Conservation (phyloP, 2,113 vertebrate species). For the Callithrix jacchus region DNA sequence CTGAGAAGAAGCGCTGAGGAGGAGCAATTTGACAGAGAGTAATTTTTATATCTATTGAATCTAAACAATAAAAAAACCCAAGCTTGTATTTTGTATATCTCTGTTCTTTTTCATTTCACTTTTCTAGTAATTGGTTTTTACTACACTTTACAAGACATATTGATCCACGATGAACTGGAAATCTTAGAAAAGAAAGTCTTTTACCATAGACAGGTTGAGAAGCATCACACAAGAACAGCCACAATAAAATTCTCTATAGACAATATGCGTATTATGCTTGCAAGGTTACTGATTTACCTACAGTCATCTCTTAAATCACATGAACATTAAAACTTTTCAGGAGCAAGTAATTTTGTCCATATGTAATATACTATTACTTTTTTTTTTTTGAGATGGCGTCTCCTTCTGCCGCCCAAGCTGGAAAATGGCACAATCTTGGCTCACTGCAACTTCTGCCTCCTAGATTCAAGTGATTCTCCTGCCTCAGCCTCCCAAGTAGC, state of each 20-base stretch:
- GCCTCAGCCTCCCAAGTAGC: too few relatives aligned
- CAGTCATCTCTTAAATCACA: conserved; percentile 39
- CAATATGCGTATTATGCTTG: not conserved
- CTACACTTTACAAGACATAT: not conserved
- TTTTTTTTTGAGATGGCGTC: too few relatives aligned
- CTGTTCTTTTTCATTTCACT: conserved; percentile 9
- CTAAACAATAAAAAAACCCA: not conserved
- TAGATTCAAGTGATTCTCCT: too few relatives aligned
- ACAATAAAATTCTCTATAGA: not conserved
- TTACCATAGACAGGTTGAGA: not conserved
- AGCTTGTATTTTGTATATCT: not conserved
- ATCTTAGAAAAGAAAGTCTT: not conserved
- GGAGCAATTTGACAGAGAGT: not conserved
- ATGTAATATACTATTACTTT: not conserved
- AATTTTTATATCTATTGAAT: not conserved
- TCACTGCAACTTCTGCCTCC: too few relatives aligned
- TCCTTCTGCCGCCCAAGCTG: too few relatives aligned
- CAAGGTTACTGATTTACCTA: not conserved
- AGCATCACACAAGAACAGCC: too few relatives aligned
- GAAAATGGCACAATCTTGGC: too few relatives aligned
- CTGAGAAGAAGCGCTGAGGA: not conserved
- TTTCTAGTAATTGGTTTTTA: not conserved
- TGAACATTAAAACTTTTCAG: conserved; percentile 62
- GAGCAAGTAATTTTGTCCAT: conserved; percentile 57
- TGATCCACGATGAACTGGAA: not conserved